phyloP scores from a whole-genome alignment of 2,113 vertebrate species.

The Cynocephalus volans region DNA sequence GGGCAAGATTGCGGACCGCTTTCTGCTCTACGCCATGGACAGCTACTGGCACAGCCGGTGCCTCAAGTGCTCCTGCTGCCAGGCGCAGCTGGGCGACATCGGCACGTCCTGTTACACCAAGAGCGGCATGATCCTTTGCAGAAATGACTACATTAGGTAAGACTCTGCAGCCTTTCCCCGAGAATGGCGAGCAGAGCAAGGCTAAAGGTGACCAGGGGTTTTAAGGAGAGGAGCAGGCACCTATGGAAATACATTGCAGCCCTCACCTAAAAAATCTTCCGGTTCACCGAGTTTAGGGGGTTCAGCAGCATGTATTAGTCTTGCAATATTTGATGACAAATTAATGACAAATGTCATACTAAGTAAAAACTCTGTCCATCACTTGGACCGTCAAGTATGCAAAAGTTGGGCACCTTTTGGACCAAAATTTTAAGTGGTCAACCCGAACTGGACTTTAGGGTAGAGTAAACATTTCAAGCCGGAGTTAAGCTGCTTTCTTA shows the following conservation, averaged over 20 bases:
- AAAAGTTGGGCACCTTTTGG: constrained; percentile 24
- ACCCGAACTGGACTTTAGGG: constrained; percentile 77
- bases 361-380: constrained; percentile 22
- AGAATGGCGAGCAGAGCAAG: constrained; percentile 15
- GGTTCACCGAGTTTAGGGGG: background rate
- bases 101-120: constrained; percentile 99
- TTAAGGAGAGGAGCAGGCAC: background rate
- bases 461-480: constrained; percentile 86
- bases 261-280: background rate
- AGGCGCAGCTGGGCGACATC: constrained; percentile 99
- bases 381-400: constrained; percentile 68
- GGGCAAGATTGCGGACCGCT: constrained; percentile 98
- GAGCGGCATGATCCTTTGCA: constrained; percentile 99
- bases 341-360: background rate
- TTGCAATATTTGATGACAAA: constrained; percentile 4
- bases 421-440: constrained; percentile 83
- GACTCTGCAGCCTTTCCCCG: constrained; percentile 55
- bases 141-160: constrained; percentile 99
- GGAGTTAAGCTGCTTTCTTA: constrained; percentile 84
- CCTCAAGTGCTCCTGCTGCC: constrained; percentile 99
- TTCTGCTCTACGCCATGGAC: constrained; percentile 99
- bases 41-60: constrained; percentile 99
- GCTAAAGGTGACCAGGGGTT: background rate
- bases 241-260: background rate
- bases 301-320: background rate